A percentile compares a stretch with the other conserved stretches of the same genome.
Conservation (phyloP, 1,140 invertebrate genomes). For the Agraylea sexmaculata region DNA sequence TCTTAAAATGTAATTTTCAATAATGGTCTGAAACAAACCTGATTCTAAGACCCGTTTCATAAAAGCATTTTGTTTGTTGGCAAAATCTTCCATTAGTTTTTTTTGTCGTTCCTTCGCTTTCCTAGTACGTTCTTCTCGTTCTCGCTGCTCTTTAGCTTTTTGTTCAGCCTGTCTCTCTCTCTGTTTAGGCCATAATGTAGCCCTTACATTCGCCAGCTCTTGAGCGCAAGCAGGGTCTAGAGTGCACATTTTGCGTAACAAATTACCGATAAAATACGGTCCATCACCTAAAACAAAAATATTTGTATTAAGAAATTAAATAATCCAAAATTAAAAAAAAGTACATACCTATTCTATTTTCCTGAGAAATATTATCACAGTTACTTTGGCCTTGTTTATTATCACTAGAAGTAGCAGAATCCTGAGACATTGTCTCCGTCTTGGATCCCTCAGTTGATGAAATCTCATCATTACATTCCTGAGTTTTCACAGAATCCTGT, state of each 20-base stretch:
- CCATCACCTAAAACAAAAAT: conserved; percentile 68
- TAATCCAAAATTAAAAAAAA: conserved; percentile 1
- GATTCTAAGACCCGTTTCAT: conserved; percentile 73
- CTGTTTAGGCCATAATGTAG: conserved; percentile 64
- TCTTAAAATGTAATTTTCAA: conserved; percentile 8
- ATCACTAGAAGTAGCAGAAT: conserved; percentile 20
- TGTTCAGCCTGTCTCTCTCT: conserved; percentile 65
- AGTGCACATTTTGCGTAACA: conserved; percentile 60
- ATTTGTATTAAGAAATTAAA: too few relatives aligned
- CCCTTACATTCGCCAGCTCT: conserved; percentile 52
- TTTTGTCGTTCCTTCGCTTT: conserved; percentile 80
- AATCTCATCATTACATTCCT: conserved; percentile 1
- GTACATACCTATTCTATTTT: conserved; percentile 19
- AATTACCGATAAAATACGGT: conserved; percentile 67
- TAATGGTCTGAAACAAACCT: conserved; percentile 27
- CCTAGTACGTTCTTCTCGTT: conserved; percentile 68
- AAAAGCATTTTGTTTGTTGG: conserved; percentile 81
- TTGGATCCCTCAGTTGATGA: not conserved
- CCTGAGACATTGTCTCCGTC: conserved; percentile 14
- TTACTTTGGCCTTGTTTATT: conserved; percentile 16
- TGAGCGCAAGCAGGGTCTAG: conserved; percentile 58
- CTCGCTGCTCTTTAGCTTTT: conserved; percentile 55
- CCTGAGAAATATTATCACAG: conserved; percentile 10
- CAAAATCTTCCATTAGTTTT: conserved; percentile 88
- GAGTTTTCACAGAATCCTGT: conserved; percentile 4